phyloP scores from a whole-genome alignment of 2,888 invertebrate genomes.

The Blastobasis lacticolella region DNA sequence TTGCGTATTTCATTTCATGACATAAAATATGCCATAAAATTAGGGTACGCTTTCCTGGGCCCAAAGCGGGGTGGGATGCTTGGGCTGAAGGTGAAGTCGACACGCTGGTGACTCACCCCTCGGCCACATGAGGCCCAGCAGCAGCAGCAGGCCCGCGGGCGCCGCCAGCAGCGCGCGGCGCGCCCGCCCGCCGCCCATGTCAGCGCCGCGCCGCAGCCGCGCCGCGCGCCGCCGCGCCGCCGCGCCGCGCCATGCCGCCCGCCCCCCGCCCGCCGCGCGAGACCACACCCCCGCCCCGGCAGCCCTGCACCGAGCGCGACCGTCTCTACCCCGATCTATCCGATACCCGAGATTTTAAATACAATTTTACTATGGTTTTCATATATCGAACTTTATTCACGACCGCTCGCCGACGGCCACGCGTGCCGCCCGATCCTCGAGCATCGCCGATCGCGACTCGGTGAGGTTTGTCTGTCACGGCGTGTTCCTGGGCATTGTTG shows the following conservation, averaged over 20 bases:
- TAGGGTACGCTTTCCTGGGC: too few species aligned
- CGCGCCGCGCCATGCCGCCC: constrained; percentile 57
- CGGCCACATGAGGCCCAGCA: constrained; percentile 69
- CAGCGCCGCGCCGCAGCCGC: constrained; percentile 64
- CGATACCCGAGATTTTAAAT: constrained; percentile 56
- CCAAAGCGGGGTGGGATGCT: neutral
- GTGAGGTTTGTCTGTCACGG: constrained; percentile 56
- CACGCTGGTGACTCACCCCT: constrained; percentile 43
- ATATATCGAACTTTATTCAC: constrained; percentile 58
- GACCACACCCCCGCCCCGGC: constrained; percentile 12
- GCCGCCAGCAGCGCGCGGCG: constrained; percentile 71
- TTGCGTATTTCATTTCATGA: too few species aligned
- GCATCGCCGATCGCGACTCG: constrained; percentile 59
- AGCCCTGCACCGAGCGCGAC: constrained; percentile 44
- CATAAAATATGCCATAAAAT: too few species aligned
- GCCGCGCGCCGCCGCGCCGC: constrained; percentile 59
- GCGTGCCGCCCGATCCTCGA: constrained; percentile 60
- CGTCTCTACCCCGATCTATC: constrained; percentile 54
- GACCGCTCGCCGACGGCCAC: constrained; percentile 64
- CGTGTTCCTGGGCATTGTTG: constrained; percentile 70
- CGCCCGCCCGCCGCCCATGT: constrained; percentile 66
- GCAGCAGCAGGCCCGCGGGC: constrained; percentile 71
- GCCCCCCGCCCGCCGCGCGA: constrained; percentile 27
- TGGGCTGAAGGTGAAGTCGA: neutral
- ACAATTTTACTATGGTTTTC: constrained; percentile 58